Evolutionary conservation across 2,113 vertebrate species (phyloP), one percentile per base, ranked within the genome.

Genomic region (Chrysemys picta): DNA sequence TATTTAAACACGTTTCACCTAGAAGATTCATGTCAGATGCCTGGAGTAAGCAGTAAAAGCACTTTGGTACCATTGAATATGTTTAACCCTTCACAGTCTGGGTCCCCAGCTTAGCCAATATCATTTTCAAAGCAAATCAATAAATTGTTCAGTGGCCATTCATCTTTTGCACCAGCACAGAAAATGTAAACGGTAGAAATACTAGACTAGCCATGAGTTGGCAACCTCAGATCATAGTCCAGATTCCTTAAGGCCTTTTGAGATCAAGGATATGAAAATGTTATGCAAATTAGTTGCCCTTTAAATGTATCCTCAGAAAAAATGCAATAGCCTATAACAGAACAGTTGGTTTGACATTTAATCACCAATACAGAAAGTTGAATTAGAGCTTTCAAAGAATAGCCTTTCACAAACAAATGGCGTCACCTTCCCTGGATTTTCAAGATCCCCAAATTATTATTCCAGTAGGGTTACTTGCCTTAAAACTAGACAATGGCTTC

Each of bases 261-360:
- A 96, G 84, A 89, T 47, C 0, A 3, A 59, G 52, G 14, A 91
- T 92, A 94, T 86, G 90, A 93, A 97, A 96, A 93, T 82, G 12
- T 87, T 92, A 94, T 93, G 93, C 88, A 96, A 95, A 97, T 0
- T 0, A 84, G 89, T 85, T 97, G 85, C 95, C 94, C 94, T 96
- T 97, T 96, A 91, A 94, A 95, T 80, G 52, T 84, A 93, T 93
- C 88, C 90, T 95, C 57, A 57, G 52, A 49, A 94, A 90, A 87
- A 89, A 65, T 2, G 79, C 65, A 92, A 82, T 90, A 93, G 53
- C 79, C 79, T 45, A 47, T 87, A 42, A 69, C 88, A 91, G 88
- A 97, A 91, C 88, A 91, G 93, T 84, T 90, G 95, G 95, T 89
- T 9, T 95, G 93, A 89, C 91, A 95, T 96, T 96, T 97, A 82